Evolutionary conservation across 2,888 invertebrate genomes (phyloP).

Genomic region (Ecliptopera silaceata): DNA sequence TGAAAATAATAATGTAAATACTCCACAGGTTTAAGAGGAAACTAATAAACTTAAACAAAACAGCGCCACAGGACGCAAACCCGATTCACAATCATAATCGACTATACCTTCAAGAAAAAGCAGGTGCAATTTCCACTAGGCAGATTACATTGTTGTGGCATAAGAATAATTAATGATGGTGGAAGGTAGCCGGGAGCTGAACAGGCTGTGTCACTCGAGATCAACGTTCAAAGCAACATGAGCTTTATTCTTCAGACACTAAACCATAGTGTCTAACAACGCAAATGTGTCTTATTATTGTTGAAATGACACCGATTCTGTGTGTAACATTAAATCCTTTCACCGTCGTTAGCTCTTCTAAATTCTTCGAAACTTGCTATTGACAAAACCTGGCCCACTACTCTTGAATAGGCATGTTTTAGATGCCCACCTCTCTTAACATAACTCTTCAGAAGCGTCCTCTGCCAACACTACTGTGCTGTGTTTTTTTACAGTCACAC

Average conservation of each 20-base stretch:
- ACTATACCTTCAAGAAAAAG: conserved; percentile 43
- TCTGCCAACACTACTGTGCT: background rate
- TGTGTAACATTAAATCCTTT: background rate
- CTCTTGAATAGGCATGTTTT: background rate
- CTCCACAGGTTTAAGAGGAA: conserved; percentile 13
- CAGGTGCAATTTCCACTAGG: conserved; percentile 54
- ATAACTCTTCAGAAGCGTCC: too few relatives aligned
- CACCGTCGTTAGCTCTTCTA: background rate
- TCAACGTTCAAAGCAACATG: conserved; percentile 1
- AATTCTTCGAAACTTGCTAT: background rate
- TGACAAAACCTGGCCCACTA: background rate
- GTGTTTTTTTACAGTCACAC: background rate
- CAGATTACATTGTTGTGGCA: conserved; percentile 59
- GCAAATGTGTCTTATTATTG: background rate
- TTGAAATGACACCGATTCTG: background rate
- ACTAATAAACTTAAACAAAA: conserved; percentile 19
- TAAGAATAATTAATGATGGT: conserved; percentile 66
- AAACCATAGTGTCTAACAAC: too few relatives aligned
- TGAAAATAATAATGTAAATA: background rate
- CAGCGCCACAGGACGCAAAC: conserved; percentile 23
- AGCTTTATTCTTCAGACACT: conserved; percentile 3
- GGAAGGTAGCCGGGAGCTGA: conserved; percentile 60
- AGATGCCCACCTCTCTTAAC: too few relatives aligned
- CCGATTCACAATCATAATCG: conserved; percentile 27
- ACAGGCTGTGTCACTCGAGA: background rate